Evolutionary conservation across 2,113 vertebrate species (phyloP), one percentile per base, ranked within the genome.

Genomic region (Piaya cayana): DNA sequence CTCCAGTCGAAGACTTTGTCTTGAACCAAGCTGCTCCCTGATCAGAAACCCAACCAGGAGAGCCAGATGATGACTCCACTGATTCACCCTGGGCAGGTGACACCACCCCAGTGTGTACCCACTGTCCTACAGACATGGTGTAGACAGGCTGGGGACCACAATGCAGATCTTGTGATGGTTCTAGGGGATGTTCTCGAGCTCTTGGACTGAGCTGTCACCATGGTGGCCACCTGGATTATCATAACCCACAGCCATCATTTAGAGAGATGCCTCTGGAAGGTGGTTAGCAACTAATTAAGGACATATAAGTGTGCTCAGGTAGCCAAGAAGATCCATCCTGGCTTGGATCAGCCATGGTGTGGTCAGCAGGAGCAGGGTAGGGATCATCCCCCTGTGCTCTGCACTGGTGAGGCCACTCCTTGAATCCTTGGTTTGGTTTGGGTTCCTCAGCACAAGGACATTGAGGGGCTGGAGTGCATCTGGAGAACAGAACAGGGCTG

Each of bases 31-130:
- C 83, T 26, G 71, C 68, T 52, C 67, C 75, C 72, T 11, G 75
- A 19, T 11, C 62, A 3, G 9, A 39, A 82, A 14, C 30, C 22
- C 47, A 6, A 6, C 62, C 65, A 10, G 5, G 0, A 22, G 12
- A 20, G 16, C 25, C 1, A 0, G 36, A 53, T n/a, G 68, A n/a
- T 1, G 1, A 3, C 70, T 26, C 11, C 0, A 0, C 6, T 6
- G 0, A 7, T 3, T 22, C 23, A 18, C 7, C 50, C 47, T 1
- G 62, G 37, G 3, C 0, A 1, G 49, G 71, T 62, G 86, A 11
- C 83, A 26, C 36, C 3, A 3, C 1, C 30, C 5, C 47, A 4
- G 18, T 1, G 0, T n/a, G 3, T 11, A 1, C 55, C 15, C 6
- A 1, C 6, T 22, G 67, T 39, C 82, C 85, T 34, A 5, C 0